These are phyloP conservation scores for Calyptomena viridis DNA, from an alignment of 2,113 vertebrate genomes.

Conservation along the genomic window DNA sequence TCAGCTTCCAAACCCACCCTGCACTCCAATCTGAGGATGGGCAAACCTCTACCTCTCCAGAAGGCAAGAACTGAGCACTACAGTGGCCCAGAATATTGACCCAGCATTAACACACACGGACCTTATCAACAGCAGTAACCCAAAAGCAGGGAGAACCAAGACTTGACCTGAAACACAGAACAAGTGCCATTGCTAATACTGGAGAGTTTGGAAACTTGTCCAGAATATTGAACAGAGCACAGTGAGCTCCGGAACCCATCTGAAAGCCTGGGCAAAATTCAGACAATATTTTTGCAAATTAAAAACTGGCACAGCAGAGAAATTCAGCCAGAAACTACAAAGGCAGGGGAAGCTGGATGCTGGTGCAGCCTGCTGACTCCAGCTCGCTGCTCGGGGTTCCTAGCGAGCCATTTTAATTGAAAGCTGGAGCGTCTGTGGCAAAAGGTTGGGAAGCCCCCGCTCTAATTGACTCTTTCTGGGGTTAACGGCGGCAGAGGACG, in stretches of 20 bases:
- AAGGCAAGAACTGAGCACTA: neutral
- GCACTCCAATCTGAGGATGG: neutral
- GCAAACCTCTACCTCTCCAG: neutral
- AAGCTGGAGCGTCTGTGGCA: neutral
- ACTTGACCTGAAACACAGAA: neutral
- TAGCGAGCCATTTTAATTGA: slow-evolving; percentile 37
- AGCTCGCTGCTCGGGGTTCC: neutral
- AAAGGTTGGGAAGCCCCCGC: slow-evolving; percentile 51
- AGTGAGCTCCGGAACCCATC: neutral
- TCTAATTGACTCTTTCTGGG: slow-evolving; percentile 56
- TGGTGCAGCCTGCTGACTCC: slow-evolving; percentile 35
- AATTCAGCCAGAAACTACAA: slow-evolving; percentile 3
- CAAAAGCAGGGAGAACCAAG: neutral
- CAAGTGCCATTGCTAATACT: neutral
- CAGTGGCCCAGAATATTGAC: neutral
- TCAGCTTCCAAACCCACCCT: neutral
- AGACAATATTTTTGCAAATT: slow-evolving; percentile 12
- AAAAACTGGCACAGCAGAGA: neutral
- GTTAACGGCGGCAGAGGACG: neutral
- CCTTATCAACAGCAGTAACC: neutral
- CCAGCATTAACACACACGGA: neutral
- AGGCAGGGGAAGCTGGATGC: neutral
- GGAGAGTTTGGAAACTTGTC: neutral
- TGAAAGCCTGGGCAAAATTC: neutral
- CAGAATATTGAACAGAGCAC: neutral